Conservation (phyloP, 2,797 vertebrate species). For the Cheirogaleus major region DNA sequence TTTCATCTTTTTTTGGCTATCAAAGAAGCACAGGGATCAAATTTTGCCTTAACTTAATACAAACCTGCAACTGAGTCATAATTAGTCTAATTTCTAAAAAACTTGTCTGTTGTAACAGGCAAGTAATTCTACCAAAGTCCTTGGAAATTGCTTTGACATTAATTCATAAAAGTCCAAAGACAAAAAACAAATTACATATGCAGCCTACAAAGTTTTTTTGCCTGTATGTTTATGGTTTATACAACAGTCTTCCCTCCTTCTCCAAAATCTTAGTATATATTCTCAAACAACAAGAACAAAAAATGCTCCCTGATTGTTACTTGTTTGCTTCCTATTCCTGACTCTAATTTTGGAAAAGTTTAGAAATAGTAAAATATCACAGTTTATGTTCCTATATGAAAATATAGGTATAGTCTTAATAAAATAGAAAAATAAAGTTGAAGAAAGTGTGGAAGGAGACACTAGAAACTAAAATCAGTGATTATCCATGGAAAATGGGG, state of each 20-base stretch:
- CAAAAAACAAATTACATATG: neutral
- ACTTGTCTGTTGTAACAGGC: neutral
- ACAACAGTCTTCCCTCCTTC: neutral
- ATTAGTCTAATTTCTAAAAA: neutral
- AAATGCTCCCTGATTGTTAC: neutral
- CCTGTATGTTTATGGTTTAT: neutral
- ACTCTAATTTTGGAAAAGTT: neutral
- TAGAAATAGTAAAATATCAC: neutral
- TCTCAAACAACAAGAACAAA: neutral
- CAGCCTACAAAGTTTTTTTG: neutral
- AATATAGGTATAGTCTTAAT: neutral
- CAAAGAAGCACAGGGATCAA: neutral
- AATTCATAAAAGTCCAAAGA: neutral
- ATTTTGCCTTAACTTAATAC: neutral
- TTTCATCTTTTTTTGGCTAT: neutral
- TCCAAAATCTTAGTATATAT: neutral
- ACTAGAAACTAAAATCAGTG: neutral
- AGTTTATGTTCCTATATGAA: neutral
- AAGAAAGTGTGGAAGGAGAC: neutral
- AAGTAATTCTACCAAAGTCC: neutral
- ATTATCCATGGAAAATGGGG: neutral
- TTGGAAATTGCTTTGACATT: neutral
- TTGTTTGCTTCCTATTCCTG: too few relatives aligned
- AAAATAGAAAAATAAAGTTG: neutral
- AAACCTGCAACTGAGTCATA: neutral